Evolutionary conservation across 2,113 vertebrate species (phyloP).

Genomic region (Cyanoderma ruficeps): DNA sequence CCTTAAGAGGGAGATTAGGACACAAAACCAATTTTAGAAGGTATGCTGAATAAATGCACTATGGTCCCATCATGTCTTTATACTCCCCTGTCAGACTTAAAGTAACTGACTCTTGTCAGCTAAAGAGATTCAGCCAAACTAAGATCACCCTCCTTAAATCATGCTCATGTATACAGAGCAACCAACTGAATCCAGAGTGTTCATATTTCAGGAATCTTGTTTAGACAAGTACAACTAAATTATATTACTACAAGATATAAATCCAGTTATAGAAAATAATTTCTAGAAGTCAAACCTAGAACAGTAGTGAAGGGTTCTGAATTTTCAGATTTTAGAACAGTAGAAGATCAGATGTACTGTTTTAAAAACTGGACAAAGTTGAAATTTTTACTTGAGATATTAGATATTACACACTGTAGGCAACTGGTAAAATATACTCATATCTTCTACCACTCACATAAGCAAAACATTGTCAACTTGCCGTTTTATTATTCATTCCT

Average conservation of each 20-base stretch:
- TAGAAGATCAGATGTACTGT: not conserved
- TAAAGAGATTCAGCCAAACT: not conserved
- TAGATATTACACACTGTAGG: not conserved
- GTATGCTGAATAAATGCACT: not conserved
- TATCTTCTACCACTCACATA: not conserved
- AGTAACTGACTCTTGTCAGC: not conserved
- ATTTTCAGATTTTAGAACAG: not conserved
- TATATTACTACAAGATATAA: not conserved
- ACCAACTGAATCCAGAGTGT: rapidly evolving
- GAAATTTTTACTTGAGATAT: not conserved
- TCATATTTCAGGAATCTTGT: not conserved
- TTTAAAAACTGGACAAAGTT: not conserved
- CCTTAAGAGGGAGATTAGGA: not conserved
- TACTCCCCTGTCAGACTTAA: not conserved
- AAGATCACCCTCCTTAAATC: not conserved
- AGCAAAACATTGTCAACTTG: not conserved
- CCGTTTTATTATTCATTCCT: not conserved
- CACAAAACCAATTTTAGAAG: not conserved
- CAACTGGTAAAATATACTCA: not conserved
- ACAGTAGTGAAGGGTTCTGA: not conserved
- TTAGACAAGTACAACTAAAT: not conserved
- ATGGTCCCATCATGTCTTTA: not conserved
- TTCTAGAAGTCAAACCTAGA: not conserved
- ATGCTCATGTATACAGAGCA: not conserved
- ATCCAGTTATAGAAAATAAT: not conserved